Conservation (phyloP, 2,888 invertebrate species). For the Venusia cambrica region DNA sequence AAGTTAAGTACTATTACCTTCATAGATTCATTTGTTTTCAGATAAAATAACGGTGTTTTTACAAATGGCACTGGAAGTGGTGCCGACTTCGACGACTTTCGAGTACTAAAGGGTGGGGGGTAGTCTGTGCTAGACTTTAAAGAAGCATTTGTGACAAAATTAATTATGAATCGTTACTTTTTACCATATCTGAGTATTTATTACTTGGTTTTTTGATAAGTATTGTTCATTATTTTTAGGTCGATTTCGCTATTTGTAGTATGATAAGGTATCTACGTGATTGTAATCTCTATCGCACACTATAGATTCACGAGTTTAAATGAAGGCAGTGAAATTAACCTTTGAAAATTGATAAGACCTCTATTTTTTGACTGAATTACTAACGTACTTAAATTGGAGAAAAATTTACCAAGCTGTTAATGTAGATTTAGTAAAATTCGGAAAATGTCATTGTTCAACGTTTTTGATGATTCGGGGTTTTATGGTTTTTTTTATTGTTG, state of each 20-base stretch:
- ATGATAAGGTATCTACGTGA: constrained; percentile 27
- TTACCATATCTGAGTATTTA: constrained; percentile 39
- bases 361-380: constrained; percentile 32
- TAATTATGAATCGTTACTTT: constrained; percentile 38
- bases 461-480: constrained; percentile 27
- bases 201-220: constrained; percentile 40
- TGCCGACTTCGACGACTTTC: constrained; percentile 90
- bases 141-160: constrained; percentile 51
- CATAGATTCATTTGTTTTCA: constrained; percentile 68
- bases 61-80: constrained; percentile 94
- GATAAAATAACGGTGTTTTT: constrained; percentile 94
- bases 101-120: constrained; percentile 73
- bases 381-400: constrained; percentile 37
- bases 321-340: constrained; percentile 22
- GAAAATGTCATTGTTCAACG: constrained; percentile 30
- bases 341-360: constrained; percentile 24
- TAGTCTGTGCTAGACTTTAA: constrained; percentile 71
- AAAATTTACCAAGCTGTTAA: constrained; percentile 39
- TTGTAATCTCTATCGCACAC: constrained; percentile 11
- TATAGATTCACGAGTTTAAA: constrained; percentile 11
- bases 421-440: constrained; percentile 40
- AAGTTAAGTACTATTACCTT: not conserved
- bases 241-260: constrained; percentile 32
- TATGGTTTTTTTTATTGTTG: constrained; percentile 27
- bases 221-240: constrained; percentile 36